Evolutionary conservation across 1,140 invertebrate species (phyloP).

Genomic region (Caenorhabditis latens): DNA sequence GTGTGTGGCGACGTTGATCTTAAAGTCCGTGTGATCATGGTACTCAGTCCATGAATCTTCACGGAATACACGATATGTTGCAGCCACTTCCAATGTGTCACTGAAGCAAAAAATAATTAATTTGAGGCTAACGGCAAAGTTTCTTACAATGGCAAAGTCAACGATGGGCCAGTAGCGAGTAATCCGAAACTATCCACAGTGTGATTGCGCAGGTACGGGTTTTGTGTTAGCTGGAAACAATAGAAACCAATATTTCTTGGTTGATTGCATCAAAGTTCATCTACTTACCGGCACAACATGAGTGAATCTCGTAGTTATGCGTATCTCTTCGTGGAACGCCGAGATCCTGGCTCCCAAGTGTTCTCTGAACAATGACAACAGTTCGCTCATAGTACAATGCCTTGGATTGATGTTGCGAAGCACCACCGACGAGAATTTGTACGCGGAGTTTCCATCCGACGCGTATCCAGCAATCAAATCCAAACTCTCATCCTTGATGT

Average conservation of each 20-base stretch:
- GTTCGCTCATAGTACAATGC: conserved; percentile 6
- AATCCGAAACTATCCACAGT: conserved; percentile 19
- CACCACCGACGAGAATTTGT: conserved; percentile 12
- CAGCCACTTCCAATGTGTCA: conserved; percentile 17
- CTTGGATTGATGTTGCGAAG: conserved; percentile 27
- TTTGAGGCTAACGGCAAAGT: not conserved
- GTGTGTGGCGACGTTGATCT: not conserved
- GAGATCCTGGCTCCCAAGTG: conserved; percentile 6
- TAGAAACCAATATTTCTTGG: no score
- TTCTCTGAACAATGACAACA: conserved; percentile 18
- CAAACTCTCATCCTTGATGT: conserved; percentile 22
- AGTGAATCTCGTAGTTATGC: conserved; percentile 23
- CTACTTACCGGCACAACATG: conserved; percentile 5
- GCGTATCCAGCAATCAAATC: conserved; percentile 37
- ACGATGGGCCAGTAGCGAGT: not conserved
- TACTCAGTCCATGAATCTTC: conserved; percentile 27
- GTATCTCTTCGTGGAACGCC: conserved; percentile 17
- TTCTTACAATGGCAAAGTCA: conserved; percentile 21
- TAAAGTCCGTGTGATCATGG: not conserved
- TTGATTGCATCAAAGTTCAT: not conserved
- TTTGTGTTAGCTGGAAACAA: conserved; percentile 10
- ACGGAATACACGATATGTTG: conserved; percentile 27
- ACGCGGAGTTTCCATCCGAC: conserved; percentile 31
- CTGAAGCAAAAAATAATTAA: not conserved
- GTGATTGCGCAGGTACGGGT: not conserved